phyloP scores from a whole-genome alignment of 2,113 vertebrate genomes.

The Oxyura jamaicensis region DNA sequence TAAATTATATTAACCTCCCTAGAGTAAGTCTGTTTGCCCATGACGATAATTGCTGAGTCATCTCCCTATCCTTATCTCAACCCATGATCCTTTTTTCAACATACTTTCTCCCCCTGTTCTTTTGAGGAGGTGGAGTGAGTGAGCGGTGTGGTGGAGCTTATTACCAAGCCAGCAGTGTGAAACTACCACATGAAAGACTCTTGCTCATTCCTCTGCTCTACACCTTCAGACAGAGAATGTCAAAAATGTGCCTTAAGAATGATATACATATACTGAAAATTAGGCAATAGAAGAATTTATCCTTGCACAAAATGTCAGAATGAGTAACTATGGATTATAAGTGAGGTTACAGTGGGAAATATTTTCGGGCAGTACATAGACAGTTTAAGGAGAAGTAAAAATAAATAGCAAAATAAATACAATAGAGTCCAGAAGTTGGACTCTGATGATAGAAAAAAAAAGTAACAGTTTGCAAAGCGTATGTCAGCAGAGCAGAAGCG shows the following conservation, averaged over 20 bases:
- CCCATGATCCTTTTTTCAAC: too few species aligned
- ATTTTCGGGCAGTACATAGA: neutral
- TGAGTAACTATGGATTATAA: neutral
- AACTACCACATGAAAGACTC: neutral
- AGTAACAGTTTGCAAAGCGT: rapidly evolving
- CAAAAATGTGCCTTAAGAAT: neutral
- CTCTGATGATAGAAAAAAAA: neutral
- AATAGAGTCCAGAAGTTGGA: neutral
- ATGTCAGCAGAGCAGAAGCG: neutral
- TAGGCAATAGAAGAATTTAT: neutral
- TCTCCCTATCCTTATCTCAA: too few species aligned
- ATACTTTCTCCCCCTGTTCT: too few species aligned
- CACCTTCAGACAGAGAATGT: neutral
- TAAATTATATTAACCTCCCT: too few species aligned
- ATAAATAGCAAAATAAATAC: neutral
- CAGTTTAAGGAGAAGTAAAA: neutral
- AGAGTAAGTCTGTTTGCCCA: too few species aligned
- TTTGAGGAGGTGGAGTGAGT: too few species aligned
- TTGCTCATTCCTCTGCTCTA: neutral
- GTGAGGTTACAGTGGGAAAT: neutral
- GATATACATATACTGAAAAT: neutral
- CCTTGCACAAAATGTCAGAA: neutral
- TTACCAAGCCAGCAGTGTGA: too few species aligned
- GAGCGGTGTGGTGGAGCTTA: too few species aligned
- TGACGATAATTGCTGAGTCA: too few species aligned